These are phyloP conservation scores for Leptothorax acervorum DNA, from an alignment of 2,888 invertebrate species.

Conservation along the genomic window DNA sequence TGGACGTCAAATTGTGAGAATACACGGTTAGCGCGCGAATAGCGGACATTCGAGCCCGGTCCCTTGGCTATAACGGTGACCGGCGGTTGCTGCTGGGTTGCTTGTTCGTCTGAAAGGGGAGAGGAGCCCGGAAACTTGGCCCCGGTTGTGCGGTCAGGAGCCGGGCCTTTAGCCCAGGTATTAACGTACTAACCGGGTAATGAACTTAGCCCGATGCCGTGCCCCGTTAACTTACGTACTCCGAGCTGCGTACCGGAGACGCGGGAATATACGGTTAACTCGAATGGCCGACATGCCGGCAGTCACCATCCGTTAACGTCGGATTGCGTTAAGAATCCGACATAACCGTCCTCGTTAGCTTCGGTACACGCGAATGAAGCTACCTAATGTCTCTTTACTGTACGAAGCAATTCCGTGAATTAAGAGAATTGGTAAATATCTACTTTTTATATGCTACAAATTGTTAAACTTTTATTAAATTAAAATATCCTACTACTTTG, in stretches of 20 bases:
- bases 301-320: constrained; percentile 40
- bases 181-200: constrained; percentile 62
- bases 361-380: not conserved
- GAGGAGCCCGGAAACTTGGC: constrained; percentile 66
- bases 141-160: constrained; percentile 48
- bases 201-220: constrained; percentile 65
- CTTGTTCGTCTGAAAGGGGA: constrained; percentile 59
- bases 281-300: constrained; percentile 12
- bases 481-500: too few species aligned
- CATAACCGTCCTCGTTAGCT: constrained; percentile 37
- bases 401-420: not conserved
- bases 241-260: constrained; percentile 9
- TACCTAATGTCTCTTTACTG: not conserved
- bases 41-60: constrained; percentile 62
- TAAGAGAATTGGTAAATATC: not conserved
- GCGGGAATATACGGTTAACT: constrained; percentile 41
- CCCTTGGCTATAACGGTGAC: not conserved
- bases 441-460: not conserved
- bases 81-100: not conserved
- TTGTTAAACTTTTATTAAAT: constrained; percentile 6
- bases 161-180: constrained; percentile 50
- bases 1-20: constrained; percentile 57
- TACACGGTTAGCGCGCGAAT: constrained; percentile 54
- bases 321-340: constrained; percentile 45
- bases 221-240: constrained; percentile 47